Conservation (phyloP, 2,113 vertebrate species). For the Brachypodius melanocephalos region DNA sequence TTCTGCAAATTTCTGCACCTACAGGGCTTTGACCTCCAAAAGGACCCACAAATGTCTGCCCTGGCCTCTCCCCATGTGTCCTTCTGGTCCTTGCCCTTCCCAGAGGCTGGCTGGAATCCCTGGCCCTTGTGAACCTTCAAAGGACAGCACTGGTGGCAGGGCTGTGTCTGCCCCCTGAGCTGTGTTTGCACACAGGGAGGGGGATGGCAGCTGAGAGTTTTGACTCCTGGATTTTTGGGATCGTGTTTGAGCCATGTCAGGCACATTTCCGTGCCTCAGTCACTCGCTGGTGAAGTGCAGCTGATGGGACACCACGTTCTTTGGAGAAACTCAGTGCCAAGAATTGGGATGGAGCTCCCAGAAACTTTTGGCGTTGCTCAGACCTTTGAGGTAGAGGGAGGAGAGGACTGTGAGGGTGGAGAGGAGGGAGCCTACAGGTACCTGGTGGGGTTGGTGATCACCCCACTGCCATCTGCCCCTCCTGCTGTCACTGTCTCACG, state of each 20-base stretch:
- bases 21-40: too few relatives aligned
- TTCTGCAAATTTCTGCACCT: too few relatives aligned
- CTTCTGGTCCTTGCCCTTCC: too few relatives aligned
- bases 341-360: not conserved
- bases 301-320: not conserved
- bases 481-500: rapidly evolving
- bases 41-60: too few relatives aligned
- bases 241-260: not conserved
- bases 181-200: not conserved
- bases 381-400: not conserved
- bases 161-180: not conserved
- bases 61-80: too few relatives aligned
- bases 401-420: not conserved
- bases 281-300: not conserved
- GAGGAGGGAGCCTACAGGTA: not conserved
- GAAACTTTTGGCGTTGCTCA: not conserved
- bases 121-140: not conserved
- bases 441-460: not conserved
- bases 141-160: rapidly evolving
- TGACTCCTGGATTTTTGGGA: not conserved
- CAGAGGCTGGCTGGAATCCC: too few relatives aligned
- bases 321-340: not conserved
- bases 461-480: not conserved
- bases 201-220: not conserved
- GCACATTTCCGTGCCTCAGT: not conserved